Evolutionary conservation across 2,113 vertebrate genomes (phyloP), one percentile per base, ranked within the genome.

Genomic region (Pavo muticus): DNA sequence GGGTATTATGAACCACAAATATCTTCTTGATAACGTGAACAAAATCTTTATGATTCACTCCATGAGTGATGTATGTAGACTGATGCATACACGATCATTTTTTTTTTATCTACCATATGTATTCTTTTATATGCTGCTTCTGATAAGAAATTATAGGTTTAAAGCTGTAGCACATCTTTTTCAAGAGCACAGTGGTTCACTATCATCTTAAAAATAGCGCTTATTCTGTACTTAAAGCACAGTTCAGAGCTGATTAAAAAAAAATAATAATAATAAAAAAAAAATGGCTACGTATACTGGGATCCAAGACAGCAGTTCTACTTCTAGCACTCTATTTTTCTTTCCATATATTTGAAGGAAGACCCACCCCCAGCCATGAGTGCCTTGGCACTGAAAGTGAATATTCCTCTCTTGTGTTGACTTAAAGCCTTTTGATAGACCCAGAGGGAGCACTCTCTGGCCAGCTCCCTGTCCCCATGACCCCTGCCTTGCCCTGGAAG

Each of bases 371-470:
- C 47, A 84, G 74, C 59, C 75, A 87, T 63, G 32, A 78, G 87
- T 86, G 61, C 21, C 40, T 91, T 87, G 91, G 91, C 93, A 50
- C 52, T 74, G 54, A 72, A 87, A 88, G 72, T 39, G 90, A 65
- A 57, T 65, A 29, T 56, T 95, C 60, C 79, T 44, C 79, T 44
- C 47, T 77, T 1, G 0, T 79, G 90, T 75, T 94, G 91, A 93
- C 75, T 84, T 94, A 84, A 84, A 91, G 84, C 32, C 74, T 92
- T 82, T 54, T 86, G 86, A 93, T 71, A 47, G 72, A 44, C 86
- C 88, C 77, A 5, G 0, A 42, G 65, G 79, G 85, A 91, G 68
- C n/a, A 44, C 37, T 70, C 91, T 35, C 72, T 90, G 91, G 78
- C 67, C 76, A 61, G 70, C 77, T 91, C 83, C 76, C 83, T 9